Conservation (phyloP, 2,113 vertebrate species). For the Empidonax alnorum region DNA sequence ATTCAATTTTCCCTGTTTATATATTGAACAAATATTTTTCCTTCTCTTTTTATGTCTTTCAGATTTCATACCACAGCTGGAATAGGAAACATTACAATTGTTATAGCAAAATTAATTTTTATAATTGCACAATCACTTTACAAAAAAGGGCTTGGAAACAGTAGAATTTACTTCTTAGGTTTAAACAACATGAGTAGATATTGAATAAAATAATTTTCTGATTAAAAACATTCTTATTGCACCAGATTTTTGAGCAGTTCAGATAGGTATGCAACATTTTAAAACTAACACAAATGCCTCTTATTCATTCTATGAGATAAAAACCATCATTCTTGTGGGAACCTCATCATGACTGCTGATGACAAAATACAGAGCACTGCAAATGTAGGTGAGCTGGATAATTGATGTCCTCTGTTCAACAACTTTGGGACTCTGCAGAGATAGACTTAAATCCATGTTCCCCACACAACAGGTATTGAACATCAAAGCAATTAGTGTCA, state of each 20-base stretch:
- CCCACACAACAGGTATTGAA: not conserved
- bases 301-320: not conserved
- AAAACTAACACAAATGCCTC: not conserved
- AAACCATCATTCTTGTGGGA: not conserved
- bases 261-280: not conserved
- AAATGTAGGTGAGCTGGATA: not conserved
- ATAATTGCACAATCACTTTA: not conserved
- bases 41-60: not conserved
- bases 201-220: not conserved
- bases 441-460: not conserved
- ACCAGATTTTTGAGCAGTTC: not conserved
- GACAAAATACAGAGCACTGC: not conserved
- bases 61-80: not conserved
- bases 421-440: not conserved
- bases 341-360: not conserved
- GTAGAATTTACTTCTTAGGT: not conserved
- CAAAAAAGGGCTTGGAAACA: not conserved
- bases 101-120: not conserved
- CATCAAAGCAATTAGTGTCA: rapidly evolving
- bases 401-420: not conserved
- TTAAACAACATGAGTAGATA: not conserved
- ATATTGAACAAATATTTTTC: not conserved
- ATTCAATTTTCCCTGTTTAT: not conserved
- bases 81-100: not conserved
- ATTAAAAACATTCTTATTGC: not conserved